Conservation (phyloP, 2,113 vertebrate species). For the Odobenus rosmarus region DNA sequence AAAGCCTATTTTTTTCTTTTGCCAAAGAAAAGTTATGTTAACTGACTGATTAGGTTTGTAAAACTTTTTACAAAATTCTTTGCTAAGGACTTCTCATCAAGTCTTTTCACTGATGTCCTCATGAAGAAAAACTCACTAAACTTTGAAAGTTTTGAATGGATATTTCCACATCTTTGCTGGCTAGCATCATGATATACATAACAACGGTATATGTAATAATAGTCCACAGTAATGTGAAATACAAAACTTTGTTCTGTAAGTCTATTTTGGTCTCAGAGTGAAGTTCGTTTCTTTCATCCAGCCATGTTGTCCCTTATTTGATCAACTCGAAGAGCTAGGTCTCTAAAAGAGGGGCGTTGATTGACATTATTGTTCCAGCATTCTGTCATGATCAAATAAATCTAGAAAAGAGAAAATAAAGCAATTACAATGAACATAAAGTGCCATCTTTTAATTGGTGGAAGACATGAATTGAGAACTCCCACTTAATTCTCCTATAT, state of each 20-base stretch:
- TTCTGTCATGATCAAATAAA: conserved; percentile 92
- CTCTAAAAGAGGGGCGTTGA: conserved; percentile 91
- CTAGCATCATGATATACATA: conserved; percentile 58
- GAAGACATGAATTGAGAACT: background rate
- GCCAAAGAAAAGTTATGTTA: conserved; percentile 72
- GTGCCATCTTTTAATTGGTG: background rate
- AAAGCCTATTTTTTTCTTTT: conserved; percentile 41
- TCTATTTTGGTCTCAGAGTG: conserved; percentile 66
- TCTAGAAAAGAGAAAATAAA: conserved; percentile 85
- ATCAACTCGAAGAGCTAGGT: conserved; percentile 91
- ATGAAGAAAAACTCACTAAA: conserved; percentile 73
- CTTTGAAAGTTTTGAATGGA: conserved; percentile 61
- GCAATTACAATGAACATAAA: conserved; percentile 41
- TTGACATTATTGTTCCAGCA: conserved; percentile 92
- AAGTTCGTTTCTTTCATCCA: conserved; percentile 82
- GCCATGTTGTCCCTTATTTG: conserved; percentile 88
- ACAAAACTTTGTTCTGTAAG: conserved; percentile 69
- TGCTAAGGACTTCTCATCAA: conserved; percentile 68
- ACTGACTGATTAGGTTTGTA: conserved; percentile 57
- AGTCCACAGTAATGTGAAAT: conserved; percentile 74
- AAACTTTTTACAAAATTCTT: conserved; percentile 58
- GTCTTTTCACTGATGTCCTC: conserved; percentile 61
- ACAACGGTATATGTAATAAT: conserved; percentile 24
- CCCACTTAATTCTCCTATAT: background rate
- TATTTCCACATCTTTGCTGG: conserved; percentile 72